phyloP scores from a whole-genome alignment of 2,888 invertebrate species.

The Nudaria mundana region DNA sequence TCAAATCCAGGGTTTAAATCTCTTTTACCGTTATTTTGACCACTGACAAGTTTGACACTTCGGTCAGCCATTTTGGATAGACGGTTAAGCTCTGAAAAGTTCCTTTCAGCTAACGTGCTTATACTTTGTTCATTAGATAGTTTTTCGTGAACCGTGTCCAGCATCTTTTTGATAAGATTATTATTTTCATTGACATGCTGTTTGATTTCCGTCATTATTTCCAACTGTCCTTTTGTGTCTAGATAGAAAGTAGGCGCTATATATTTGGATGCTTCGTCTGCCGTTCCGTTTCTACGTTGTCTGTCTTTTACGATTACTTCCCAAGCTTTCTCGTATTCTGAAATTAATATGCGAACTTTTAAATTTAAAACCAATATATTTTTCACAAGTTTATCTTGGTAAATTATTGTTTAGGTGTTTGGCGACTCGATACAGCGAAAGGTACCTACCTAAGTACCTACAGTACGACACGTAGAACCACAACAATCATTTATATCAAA shows the following conservation, averaged over 20 bases:
- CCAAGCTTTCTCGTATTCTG: conserved; percentile 84
- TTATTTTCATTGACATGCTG: conserved; percentile 70
- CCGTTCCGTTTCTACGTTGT: conserved; percentile 72
- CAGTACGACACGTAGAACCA: too few species aligned
- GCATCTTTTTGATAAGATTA: conserved; percentile 65
- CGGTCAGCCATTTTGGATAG: conserved; percentile 73
- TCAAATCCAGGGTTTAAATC: conserved; percentile 69
- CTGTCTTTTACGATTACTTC: conserved; percentile 83
- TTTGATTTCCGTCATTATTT: conserved; percentile 68
- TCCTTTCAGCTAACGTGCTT: conserved; percentile 65
- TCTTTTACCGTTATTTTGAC: conserved; percentile 56
- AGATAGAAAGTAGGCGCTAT: conserved; percentile 27
- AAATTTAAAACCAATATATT: too few species aligned
- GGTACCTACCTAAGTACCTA: too few species aligned
- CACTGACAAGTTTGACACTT: conserved; percentile 67
- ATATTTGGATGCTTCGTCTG: neutral
- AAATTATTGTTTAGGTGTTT: too few species aligned
- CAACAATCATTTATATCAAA: too few species aligned
- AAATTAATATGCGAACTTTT: too few species aligned
- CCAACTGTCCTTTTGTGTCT: conserved; percentile 57
- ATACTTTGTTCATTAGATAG: conserved; percentile 53
- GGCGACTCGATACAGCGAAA: too few species aligned
- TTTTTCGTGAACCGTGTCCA: conserved; percentile 43
- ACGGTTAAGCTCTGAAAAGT: conserved; percentile 68
- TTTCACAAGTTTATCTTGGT: too few species aligned